phyloP scores from a whole-genome alignment of 2,797 vertebrate genomes.

The Anableps anableps region DNA sequence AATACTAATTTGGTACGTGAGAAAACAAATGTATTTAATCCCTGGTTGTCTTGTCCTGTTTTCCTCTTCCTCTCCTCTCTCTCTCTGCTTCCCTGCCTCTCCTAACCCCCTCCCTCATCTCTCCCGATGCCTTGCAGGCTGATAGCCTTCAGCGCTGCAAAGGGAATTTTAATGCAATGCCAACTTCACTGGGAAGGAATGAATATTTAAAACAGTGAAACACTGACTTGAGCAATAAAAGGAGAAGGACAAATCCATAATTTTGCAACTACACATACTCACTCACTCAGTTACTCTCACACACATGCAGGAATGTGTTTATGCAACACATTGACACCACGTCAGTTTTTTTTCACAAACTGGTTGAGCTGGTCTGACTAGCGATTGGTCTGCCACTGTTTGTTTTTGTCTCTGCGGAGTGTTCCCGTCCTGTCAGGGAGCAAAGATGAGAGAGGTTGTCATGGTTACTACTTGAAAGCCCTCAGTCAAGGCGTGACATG shows the following conservation, averaged over 20 bases:
- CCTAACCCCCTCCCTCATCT: neutral
- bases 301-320: slow-evolving; percentile 15
- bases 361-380: slow-evolving; percentile 38
- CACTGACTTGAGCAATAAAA: slow-evolving; percentile 60
- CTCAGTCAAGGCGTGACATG: slow-evolving; percentile 22
- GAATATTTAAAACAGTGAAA: slow-evolving; percentile 71
- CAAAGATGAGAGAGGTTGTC: slow-evolving; percentile 36
- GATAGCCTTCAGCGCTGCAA: slow-evolving; percentile 69
- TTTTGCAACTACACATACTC: slow-evolving; percentile 23
- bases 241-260: slow-evolving; percentile 53
- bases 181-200: slow-evolving; percentile 58
- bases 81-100: neutral
- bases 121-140: slow-evolving; percentile 34
- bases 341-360: slow-evolving; percentile 23
- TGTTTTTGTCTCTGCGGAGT: slow-evolving; percentile 23
- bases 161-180: slow-evolving; percentile 73
- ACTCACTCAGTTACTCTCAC: neutral
- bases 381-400: slow-evolving; percentile 11
- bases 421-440: slow-evolving; percentile 24
- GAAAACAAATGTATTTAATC: slow-evolving; percentile 84
- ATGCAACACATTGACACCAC: slow-evolving; percentile 23
- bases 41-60: slow-evolving; percentile 73
- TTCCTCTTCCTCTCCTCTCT: slow-evolving; percentile 27
- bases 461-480: slow-evolving; percentile 56
- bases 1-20: slow-evolving; percentile 77